These are phyloP conservation scores for Pipa parva DNA, from an alignment of 2,113 vertebrate species.

Conservation along the genomic window DNA sequence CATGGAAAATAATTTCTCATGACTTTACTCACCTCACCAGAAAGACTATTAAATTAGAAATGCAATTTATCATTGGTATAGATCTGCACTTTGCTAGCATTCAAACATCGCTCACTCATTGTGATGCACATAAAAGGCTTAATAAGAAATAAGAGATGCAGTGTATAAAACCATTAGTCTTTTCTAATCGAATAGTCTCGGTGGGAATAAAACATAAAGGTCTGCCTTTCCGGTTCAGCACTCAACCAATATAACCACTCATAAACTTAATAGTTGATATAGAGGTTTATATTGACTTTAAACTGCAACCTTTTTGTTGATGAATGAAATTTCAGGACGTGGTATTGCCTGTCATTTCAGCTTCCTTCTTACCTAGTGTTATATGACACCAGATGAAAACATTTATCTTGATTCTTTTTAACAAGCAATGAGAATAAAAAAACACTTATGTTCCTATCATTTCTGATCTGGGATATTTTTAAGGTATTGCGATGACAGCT, in stretches of 20 bases:
- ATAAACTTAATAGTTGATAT: slow-evolving; percentile 38
- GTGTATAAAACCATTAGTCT: slow-evolving; percentile 33
- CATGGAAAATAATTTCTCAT: background rate
- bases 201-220: slow-evolving; percentile 40
- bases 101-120: slow-evolving; percentile 5
- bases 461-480: no score
- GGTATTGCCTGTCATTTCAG: slow-evolving; percentile 17
- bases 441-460: no score
- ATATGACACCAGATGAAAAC: no score
- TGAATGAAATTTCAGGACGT: slow-evolving; percentile 30
- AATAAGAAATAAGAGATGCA: slow-evolving; percentile 28
- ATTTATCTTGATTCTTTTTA: no score
- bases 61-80: slow-evolving; percentile 1
- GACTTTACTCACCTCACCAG: background rate
- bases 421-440: no score
- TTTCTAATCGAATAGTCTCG: slow-evolving; percentile 30
- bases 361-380: slow-evolving; percentile 10
- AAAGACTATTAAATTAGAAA: background rate
- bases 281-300: slow-evolving; percentile 33
- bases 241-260: slow-evolving; percentile 38
- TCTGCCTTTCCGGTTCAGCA: slow-evolving; percentile 39
- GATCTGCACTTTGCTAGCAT: slow-evolving; percentile 3
- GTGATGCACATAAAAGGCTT: slow-evolving; percentile 25
- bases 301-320: slow-evolving; percentile 37
- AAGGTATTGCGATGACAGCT: no score